phyloP scores from a whole-genome alignment of 2,888 invertebrate genomes.

The Xanthorhoe spadicearia region DNA sequence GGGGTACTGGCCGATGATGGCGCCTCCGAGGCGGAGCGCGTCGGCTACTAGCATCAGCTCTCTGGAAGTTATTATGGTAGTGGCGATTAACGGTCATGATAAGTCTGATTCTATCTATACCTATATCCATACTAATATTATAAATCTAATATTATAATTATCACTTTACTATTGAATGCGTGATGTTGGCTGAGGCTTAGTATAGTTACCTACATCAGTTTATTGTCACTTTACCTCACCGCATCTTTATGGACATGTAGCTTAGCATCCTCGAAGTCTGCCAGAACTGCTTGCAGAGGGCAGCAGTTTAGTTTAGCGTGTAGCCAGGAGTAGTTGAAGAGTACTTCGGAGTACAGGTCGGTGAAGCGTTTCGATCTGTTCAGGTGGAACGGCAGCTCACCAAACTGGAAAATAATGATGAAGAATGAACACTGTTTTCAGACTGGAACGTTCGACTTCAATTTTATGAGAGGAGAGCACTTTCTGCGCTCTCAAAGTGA shows the following conservation, averaged over 20 bases:
- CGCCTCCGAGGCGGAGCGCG: conserved; percentile 96
- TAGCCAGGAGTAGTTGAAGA: conserved; percentile 99
- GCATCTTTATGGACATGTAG: conserved; percentile 92
- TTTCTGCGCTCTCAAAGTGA: too few species aligned
- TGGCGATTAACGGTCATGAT: too few species aligned
- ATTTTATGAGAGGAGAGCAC: too few species aligned
- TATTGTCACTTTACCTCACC: conserved; percentile 85
- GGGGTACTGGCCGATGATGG: conserved; percentile 95
- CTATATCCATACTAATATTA: too few species aligned
- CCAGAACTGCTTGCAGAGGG: conserved; percentile 96
- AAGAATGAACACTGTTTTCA: too few species aligned
- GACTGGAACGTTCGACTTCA: too few species aligned
- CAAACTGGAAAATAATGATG: conserved; percentile 86
- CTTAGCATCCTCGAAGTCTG: conserved; percentile 98
- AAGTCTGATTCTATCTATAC: too few species aligned
- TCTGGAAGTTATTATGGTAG: conserved; percentile 70
- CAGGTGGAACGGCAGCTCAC: conserved; percentile 97
- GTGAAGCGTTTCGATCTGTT: conserved; percentile 95
- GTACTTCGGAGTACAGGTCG: conserved; percentile 95
- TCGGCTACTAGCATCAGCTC: conserved; percentile 97
- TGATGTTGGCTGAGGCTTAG: too few species aligned
- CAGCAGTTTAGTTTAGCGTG: conserved; percentile 98
- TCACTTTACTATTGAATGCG: too few species aligned
- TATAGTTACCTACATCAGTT: too few species aligned
- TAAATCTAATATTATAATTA: too few species aligned